Evolutionary conservation across 2,888 invertebrate genomes (phyloP).

Genomic region (Lamproptera curius): DNA sequence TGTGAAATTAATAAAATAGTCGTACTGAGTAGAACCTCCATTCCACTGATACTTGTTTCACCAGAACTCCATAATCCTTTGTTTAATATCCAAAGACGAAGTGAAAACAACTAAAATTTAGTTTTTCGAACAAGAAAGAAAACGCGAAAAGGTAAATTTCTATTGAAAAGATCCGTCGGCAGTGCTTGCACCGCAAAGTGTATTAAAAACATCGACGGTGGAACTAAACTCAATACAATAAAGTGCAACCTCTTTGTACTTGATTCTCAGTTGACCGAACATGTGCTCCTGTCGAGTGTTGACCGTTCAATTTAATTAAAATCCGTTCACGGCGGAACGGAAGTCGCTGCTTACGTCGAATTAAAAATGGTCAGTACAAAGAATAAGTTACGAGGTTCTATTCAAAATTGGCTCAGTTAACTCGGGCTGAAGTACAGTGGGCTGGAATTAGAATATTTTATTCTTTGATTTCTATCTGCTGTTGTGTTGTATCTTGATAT

Average conservation of each 20-base stretch:
- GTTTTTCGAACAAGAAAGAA: too few relatives aligned
- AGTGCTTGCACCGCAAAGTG: slow-evolving; percentile 2
- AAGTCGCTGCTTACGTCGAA: not conserved
- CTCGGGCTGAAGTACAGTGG: not conserved
- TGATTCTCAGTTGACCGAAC: slow-evolving; percentile 5
- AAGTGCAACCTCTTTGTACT: slow-evolving; percentile 14
- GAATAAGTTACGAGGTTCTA: not conserved
- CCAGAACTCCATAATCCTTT: too few relatives aligned
- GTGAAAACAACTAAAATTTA: too few relatives aligned
- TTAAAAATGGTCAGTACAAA: not conserved
- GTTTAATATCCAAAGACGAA: too few relatives aligned
- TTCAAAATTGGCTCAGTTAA: not conserved
- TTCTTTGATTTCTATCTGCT: too few relatives aligned
- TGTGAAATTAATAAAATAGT: too few relatives aligned
- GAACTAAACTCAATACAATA: slow-evolving; percentile 10
- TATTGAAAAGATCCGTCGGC: slow-evolving; percentile 4
- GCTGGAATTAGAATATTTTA: not conserved
- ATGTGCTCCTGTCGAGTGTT: not conserved
- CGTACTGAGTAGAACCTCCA: too few relatives aligned
- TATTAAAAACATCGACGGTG: slow-evolving; percentile 6
- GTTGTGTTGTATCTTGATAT: not conserved
- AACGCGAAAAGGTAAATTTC: too few relatives aligned
- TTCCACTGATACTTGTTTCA: too few relatives aligned
- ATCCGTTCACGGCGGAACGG: not conserved
- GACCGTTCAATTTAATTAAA: slow-evolving; percentile 7